These are phyloP conservation scores for Bubo scandiacus DNA, from an alignment of 2,113 vertebrate species.

Conservation along the genomic window DNA sequence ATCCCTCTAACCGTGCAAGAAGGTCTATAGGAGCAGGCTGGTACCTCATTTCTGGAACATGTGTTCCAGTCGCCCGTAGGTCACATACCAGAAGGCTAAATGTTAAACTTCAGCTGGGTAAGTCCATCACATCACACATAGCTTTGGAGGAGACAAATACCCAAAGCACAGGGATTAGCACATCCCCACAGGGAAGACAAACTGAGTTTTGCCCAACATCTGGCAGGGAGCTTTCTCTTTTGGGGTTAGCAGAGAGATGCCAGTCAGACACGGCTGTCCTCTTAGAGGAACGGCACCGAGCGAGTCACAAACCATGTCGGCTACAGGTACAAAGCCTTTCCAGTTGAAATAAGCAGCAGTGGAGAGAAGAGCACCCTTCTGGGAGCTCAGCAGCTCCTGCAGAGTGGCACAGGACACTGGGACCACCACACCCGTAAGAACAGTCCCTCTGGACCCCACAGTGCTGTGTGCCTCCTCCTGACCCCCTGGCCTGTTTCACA, in stretches of 20 bases:
- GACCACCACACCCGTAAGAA: rapidly evolving
- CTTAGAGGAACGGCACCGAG: background rate
- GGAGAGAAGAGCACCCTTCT: background rate
- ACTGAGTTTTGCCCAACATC: background rate
- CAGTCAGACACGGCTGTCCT: background rate
- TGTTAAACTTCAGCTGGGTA: background rate
- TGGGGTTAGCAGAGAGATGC: background rate
- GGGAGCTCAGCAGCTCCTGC: background rate
- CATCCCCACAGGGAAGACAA: rapidly evolving
- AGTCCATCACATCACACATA: background rate
- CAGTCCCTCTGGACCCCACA: background rate
- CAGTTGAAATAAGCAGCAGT: background rate
- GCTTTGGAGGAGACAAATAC: background rate
- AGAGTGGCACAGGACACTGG: background rate
- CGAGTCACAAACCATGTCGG: rapidly evolving
- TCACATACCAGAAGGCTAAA: background rate
- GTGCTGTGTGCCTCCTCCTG: background rate
- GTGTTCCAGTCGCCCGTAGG: background rate
- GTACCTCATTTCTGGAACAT: background rate
- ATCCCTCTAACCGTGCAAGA: background rate
- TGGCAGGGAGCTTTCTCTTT: background rate
- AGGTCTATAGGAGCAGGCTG: background rate
- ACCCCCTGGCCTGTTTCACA: background rate
- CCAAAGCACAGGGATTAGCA: background rate
- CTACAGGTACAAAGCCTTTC: background rate